Evolutionary conservation across 2,113 vertebrate genomes (phyloP).

Genomic region (Desmodus rotundus): DNA sequence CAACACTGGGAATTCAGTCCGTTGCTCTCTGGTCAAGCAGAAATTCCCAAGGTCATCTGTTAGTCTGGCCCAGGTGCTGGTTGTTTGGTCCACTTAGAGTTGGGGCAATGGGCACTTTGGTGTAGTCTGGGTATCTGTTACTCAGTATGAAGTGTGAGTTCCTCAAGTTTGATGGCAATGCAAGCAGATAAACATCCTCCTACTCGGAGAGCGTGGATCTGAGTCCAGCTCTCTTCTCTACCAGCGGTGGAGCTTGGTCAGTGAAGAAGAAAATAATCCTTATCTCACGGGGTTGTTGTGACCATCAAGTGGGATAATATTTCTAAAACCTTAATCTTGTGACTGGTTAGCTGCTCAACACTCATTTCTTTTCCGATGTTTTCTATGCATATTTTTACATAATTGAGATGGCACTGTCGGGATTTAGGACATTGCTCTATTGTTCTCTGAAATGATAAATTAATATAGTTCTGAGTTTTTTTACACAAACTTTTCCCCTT

Average conservation of each 20-base stretch:
- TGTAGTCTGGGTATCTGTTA: not conserved
- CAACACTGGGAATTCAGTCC: not conserved
- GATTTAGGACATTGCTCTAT: not conserved
- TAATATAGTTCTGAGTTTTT: not conserved
- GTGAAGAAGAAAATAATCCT: not conserved
- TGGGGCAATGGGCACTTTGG: not conserved
- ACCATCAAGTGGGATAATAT: not conserved
- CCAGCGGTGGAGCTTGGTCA: accelerated
- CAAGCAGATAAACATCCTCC: not conserved
- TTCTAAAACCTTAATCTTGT: not conserved
- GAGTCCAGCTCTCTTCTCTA: not conserved
- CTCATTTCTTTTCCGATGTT: not conserved
- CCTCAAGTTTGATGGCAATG: not conserved
- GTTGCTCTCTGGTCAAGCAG: not conserved
- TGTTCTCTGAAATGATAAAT: not conserved
- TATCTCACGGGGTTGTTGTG: not conserved
- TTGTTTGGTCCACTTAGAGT: not conserved
- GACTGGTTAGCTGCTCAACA: not conserved
- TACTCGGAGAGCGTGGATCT: not conserved
- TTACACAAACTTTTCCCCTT: not conserved
- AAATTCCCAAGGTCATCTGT: not conserved
- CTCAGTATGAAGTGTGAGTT: not conserved
- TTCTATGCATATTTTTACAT: not conserved
- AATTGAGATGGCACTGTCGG: not conserved
- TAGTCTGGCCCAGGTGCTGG: not conserved